Percentiles rank a stretch among this genome's conserved stretches.
phyloP scores from a whole-genome alignment of 2,888 invertebrate species.

The Strigamia maritima region DNA sequence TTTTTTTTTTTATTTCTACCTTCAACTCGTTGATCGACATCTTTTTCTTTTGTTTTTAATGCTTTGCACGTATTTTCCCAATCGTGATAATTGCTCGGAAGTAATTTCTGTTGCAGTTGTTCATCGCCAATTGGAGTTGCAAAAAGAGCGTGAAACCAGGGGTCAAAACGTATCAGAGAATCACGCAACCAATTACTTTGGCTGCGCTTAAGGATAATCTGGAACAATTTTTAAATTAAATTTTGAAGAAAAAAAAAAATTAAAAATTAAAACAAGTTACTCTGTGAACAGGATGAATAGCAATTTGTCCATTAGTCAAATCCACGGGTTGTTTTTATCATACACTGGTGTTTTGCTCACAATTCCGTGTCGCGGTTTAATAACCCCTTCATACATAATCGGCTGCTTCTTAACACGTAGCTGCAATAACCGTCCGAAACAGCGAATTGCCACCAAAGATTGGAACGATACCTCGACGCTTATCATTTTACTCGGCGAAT shows the following conservation, averaged over 20 bases:
- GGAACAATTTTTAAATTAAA: background rate
- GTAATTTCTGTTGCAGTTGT: background rate
- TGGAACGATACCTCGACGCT: background rate
- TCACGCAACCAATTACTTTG: background rate
- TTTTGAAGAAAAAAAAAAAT: background rate
- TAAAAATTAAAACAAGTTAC: background rate
- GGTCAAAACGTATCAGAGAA: background rate
- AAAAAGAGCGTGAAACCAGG: background rate
- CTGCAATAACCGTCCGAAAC: background rate
- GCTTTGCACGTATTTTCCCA: background rate
- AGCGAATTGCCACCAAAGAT: background rate
- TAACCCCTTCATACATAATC: background rate
- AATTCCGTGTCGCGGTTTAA: background rate
- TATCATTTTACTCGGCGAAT: background rate
- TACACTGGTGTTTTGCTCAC: background rate
- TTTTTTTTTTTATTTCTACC: too few species aligned
- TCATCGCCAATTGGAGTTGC: background rate
- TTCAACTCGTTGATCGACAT: too few species aligned
- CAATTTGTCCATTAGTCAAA: background rate
- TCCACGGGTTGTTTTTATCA: background rate
- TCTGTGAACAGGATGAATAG: background rate
- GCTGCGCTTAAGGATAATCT: background rate
- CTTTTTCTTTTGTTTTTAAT: background rate
- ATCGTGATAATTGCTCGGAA: background rate
- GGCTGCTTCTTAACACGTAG: background rate